Conservation (phyloP, 2,797 vertebrate genomes). For the Phalanger gymnotis region DNA sequence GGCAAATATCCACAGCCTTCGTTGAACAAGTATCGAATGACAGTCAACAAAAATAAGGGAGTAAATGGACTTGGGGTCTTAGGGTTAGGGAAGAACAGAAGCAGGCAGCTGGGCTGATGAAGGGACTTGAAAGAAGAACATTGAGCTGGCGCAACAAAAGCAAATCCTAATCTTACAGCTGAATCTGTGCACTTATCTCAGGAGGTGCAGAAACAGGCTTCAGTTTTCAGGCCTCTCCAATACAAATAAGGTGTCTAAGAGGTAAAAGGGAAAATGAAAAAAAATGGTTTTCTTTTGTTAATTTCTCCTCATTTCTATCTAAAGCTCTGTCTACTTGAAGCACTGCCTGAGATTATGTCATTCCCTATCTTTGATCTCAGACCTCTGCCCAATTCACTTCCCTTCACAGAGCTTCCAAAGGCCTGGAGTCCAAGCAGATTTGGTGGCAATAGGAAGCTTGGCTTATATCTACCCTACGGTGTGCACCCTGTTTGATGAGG, state of each 20-base stretch:
- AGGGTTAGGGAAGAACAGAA: slow-evolving; percentile 74
- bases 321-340: slow-evolving; percentile 52
- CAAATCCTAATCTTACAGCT: slow-evolving; percentile 79
- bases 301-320: slow-evolving; percentile 45
- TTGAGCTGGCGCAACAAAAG: slow-evolving; percentile 79
- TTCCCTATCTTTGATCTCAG: slow-evolving; percentile 22
- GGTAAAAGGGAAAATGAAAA: slow-evolving; percentile 69
- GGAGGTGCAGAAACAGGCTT: slow-evolving; percentile 77
- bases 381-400: not conserved
- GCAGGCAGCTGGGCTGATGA: slow-evolving; percentile 80
- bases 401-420: slow-evolving; percentile 18
- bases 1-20: slow-evolving; percentile 42
- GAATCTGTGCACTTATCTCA: slow-evolving; percentile 81
- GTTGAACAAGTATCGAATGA: slow-evolving; percentile 78
- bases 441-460: not conserved
- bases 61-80: slow-evolving; percentile 73
- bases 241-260: slow-evolving; percentile 78
- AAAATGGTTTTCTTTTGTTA: slow-evolving; percentile 42
- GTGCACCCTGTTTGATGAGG: slow-evolving; percentile 13
- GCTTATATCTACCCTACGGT: not conserved
- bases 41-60: slow-evolving; percentile 78
- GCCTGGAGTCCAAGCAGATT: slow-evolving; percentile 5
- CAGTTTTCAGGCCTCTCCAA: slow-evolving; percentile 77
- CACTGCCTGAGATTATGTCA: not conserved
- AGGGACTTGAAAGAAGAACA: slow-evolving; percentile 82